These are phyloP conservation scores for Orius laevigatus DNA, from an alignment of 1,140 invertebrate genomes.

Conservation along the genomic window DNA sequence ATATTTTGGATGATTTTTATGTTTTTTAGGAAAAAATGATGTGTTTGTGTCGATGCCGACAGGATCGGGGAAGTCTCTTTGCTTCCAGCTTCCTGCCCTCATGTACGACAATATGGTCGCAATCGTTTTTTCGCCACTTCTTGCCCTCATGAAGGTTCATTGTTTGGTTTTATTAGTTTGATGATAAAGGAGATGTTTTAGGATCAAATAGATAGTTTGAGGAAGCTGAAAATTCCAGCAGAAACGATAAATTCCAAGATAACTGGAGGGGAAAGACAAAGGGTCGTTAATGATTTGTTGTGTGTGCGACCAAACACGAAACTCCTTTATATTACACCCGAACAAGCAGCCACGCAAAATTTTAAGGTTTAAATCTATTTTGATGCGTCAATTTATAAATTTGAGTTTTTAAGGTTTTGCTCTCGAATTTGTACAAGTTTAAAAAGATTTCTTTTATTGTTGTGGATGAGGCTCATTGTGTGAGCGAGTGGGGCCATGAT, in stretches of 20 bases:
- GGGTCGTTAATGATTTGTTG: constrained; percentile 55
- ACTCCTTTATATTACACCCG: constrained; percentile 83
- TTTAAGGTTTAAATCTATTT: constrained; percentile 36
- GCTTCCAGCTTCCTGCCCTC: constrained; percentile 51
- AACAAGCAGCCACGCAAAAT: constrained; percentile 62
- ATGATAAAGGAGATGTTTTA: constrained; percentile 18
- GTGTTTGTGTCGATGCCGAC: constrained; percentile 58
- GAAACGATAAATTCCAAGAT: constrained; percentile 83
- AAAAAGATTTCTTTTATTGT: constrained; percentile 41
- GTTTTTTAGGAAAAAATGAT: constrained; percentile 35
- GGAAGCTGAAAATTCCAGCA: constrained; percentile 47
- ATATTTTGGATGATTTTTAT: constrained; percentile 1
- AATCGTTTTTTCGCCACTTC: constrained; percentile 48
- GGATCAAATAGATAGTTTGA: constrained; percentile 38
- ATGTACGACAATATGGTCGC: constrained; percentile 35
- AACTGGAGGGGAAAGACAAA: constrained; percentile 47
- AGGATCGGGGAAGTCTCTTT: constrained; percentile 52
- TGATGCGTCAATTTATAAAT: background rate
- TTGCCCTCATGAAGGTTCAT: constrained; percentile 45
- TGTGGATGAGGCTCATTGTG: constrained; percentile 95
- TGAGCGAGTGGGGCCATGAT: constrained; percentile 96
- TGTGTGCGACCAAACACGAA: constrained; percentile 49
- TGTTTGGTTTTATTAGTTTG: background rate
- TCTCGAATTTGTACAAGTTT: constrained; percentile 30
- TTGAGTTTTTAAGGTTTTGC: constrained; percentile 23